These are phyloP conservation scores for Hesperia comma DNA, from an alignment of 2,888 invertebrate species.

Conservation along the genomic window DNA sequence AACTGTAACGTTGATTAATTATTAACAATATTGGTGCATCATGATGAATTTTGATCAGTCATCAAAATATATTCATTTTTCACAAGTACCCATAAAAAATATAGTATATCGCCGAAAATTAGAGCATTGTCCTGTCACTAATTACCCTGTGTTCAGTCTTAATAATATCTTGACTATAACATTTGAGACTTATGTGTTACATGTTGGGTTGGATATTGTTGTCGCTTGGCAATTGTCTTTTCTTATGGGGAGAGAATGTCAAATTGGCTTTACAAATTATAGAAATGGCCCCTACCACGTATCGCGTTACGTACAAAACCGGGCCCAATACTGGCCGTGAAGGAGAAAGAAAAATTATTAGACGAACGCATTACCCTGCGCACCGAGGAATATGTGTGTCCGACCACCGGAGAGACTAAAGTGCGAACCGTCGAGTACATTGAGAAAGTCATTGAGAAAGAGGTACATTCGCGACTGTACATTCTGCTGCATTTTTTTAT, in stretches of 20 bases:
- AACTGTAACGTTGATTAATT: slow-evolving; percentile 44
- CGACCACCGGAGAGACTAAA: slow-evolving; percentile 92
- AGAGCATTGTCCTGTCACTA: slow-evolving; percentile 12
- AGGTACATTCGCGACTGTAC: slow-evolving; percentile 87
- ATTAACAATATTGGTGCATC: slow-evolving; percentile 58
- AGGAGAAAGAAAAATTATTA: slow-evolving; percentile 95
- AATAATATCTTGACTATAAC: slow-evolving; percentile 47
- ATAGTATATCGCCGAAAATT: not conserved
- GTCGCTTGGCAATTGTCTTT: slow-evolving; percentile 70
- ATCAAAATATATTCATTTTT: slow-evolving; percentile 3
- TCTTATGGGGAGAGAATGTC: slow-evolving; percentile 71
- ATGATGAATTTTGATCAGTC: slow-evolving; percentile 3
- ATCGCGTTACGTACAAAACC: slow-evolving; percentile 94
- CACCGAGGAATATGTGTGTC: slow-evolving; percentile 95
- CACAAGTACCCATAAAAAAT: slow-evolving; percentile 4
- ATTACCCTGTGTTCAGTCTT: slow-evolving; percentile 27
- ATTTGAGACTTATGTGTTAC: slow-evolving; percentile 18
- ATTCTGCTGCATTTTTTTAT: slow-evolving; percentile 58
- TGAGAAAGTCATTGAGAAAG: slow-evolving; percentile 97
- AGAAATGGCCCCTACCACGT: slow-evolving; percentile 89
- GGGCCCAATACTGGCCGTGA: slow-evolving; percentile 91
- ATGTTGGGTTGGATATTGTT: slow-evolving; percentile 56
- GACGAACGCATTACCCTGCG: slow-evolving; percentile 94
- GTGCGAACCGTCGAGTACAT: slow-evolving; percentile 96
- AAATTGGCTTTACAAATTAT: slow-evolving; percentile 82